Evolutionary conservation across 2,888 invertebrate genomes (phyloP), one percentile per base, ranked within the genome.

Genomic region (Brachyptera risi): DNA sequence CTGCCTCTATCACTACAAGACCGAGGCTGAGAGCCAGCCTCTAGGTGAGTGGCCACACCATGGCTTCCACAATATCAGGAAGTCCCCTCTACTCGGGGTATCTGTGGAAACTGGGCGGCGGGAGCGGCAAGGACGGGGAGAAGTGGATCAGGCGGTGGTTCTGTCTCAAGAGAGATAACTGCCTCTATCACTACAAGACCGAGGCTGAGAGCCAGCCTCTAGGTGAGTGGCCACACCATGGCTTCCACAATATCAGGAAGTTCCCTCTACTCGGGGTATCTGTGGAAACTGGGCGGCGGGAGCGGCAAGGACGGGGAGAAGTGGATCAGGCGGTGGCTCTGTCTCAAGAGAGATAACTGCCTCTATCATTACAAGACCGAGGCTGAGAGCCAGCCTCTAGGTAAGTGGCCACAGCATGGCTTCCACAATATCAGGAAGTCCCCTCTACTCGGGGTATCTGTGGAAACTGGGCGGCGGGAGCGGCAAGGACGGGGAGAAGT

Each of bases 291-390:
- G 23, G 59, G 60, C 3, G 63, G 67, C 1, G n/a, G n/a, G n/a
- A n/a, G n/a, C n/a, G n/a, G n/a, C n/a, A n/a, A n/a, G n/a, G n/a
- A n/a, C n/a, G n/a, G n/a, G n/a, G 44, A 56, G 21, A 65, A 65
- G 64, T 96, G 96, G 96, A 88, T 92, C 57, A 80, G 90, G 60
- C 80, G 96, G 67, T 96, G 92, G 92, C 96, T 96, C 76, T 88
- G 90, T 65, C 79, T 96, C 59, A 89, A 94, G 69, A 85, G 88
- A 58, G 95, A 96, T 78, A 92, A 93, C 78, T 95, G 94, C 78
- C 82, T 96, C 65, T 96, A 96, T 76, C 95, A 91, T 77, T 96
- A 95, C 78, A 96, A 95, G 80, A 90, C 89, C 70, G 92, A 93
- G 76, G 81, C 87, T 75, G 94, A 54, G 11, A 11, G 54, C 19